These are phyloP conservation scores for Epinephelus coioides DNA, from an alignment of 2,797 vertebrate species.

Conservation along the genomic window DNA sequence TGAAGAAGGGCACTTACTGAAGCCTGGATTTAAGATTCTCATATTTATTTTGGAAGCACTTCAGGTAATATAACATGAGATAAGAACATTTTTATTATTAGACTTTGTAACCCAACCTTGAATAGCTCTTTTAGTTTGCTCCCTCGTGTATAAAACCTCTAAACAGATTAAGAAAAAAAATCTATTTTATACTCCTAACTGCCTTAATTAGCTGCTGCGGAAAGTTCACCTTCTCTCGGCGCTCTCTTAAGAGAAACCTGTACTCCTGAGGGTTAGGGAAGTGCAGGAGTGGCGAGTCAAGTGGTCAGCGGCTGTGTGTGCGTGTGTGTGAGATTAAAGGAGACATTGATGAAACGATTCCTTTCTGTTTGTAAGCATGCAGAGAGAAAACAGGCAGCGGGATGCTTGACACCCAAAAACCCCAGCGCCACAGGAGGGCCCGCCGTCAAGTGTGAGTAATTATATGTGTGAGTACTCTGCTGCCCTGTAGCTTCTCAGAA, in stretches of 20 bases:
- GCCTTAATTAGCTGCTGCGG: conserved; percentile 50
- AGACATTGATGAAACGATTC: conserved; percentile 74
- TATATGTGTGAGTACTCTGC: conserved; percentile 68
- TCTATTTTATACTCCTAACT: conserved; percentile 23
- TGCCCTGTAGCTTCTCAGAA: conserved; percentile 58
- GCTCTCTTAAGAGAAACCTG: conserved; percentile 25
- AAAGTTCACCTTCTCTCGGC: conserved; percentile 42
- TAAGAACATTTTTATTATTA: conserved; percentile 15
- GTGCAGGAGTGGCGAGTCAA: conserved; percentile 22
- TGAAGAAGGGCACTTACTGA: not conserved
- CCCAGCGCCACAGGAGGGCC: conserved; percentile 61
- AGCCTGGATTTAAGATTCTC: not conserved
- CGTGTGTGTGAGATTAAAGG: conserved; percentile 59
- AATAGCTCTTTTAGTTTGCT: not conserved
- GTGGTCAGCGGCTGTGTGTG: conserved; percentile 21
- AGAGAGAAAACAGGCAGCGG: conserved; percentile 64
- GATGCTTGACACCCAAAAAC: conserved; percentile 69
- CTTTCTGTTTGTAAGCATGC: conserved; percentile 58
- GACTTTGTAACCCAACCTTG: conserved; percentile 19
- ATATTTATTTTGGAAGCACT: conserved; percentile 11
- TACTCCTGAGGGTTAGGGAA: conserved; percentile 32
- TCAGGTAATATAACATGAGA: conserved; percentile 4
- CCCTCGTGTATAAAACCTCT: conserved; percentile 12
- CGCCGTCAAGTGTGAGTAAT: conserved; percentile 70
- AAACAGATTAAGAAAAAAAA: conserved; percentile 13